Evolutionary conservation across 1,140 invertebrate species (phyloP), one percentile per base, ranked within the genome.

Genomic region (Solen grandis): DNA sequence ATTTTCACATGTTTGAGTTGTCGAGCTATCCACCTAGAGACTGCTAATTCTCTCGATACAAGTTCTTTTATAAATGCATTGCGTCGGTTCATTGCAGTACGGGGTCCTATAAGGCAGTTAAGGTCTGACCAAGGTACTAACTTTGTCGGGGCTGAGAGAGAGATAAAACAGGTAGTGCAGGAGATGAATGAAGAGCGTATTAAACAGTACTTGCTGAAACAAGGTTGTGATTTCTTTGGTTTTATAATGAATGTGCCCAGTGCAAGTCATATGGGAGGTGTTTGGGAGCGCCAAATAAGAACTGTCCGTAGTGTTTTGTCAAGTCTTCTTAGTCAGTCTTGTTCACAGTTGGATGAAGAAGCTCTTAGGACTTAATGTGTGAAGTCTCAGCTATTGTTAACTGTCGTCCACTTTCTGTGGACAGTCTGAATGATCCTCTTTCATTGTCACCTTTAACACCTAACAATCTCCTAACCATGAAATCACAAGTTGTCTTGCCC

Each of bases 1-100:
- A 10, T 86, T 1, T 87, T 86, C 36, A 84, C 85, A 46, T 86
- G 85, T 33, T 31, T 87, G 29, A 31, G 50, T 2, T 54, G 35
- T 16, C 16, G 85, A 79, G 85, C 85, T 33, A 62, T 86, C 19
- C 85, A 86, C 65, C 29, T n/a, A n/a, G n/a, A n/a, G n/a, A n/a
- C n/a, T n/a, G n/a, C n/a, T n/a, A n/a, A n/a, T n/a, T n/a, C n/a
- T 86, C n/a, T n/a, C n/a, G n/a, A n/a, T n/a, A n/a, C n/a, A n/a
- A n/a, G n/a, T n/a, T n/a, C 27, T 0, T 77, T 69, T 1, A 69
- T 77, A 50, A 69, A 72, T 25, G 66, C 76, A 10, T 25, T 73
- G 2, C 76, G 31, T 0, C 25, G 52, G 5, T 27, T 81, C 36
- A 33, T 38, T 19, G 14, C 63, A 3, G 19, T 66, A 19, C 14